Conservation (phyloP, 2,888 invertebrate genomes). For the Harpalus rubripes region DNA sequence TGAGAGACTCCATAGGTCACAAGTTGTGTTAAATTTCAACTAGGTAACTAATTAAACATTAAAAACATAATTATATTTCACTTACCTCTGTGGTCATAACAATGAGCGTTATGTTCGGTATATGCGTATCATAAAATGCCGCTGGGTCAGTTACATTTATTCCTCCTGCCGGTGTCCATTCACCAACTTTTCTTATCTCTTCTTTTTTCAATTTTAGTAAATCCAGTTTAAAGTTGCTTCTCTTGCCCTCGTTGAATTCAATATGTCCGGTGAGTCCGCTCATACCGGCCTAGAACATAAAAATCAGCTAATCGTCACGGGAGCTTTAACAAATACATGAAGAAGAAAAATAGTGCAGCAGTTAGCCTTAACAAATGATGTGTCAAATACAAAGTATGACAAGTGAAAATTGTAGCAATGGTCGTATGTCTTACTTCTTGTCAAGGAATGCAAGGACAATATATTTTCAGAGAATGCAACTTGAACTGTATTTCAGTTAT, state of each 20-base stretch:
- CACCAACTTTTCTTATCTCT: slow-evolving; percentile 88
- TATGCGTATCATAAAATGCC: slow-evolving; percentile 90
- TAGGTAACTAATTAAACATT: no score
- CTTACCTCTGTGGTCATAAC: slow-evolving; percentile 94
- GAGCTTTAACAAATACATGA: slow-evolving; percentile 10
- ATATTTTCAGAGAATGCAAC: not conserved
- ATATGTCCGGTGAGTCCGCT: slow-evolving; percentile 93
- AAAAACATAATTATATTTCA: slow-evolving; percentile 24
- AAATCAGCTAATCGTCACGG: slow-evolving; percentile 25
- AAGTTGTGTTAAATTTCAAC: no score
- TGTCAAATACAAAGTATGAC: slow-evolving; percentile 56
- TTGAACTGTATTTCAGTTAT: not conserved
- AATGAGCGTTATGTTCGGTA: slow-evolving; percentile 91
- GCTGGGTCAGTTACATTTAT: slow-evolving; percentile 91
- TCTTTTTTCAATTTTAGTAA: slow-evolving; percentile 89
- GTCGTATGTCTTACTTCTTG: slow-evolving; percentile 43
- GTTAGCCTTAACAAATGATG: slow-evolving; percentile 52
- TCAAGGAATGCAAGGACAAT: slow-evolving; percentile 4
- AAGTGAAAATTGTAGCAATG: slow-evolving; percentile 37
- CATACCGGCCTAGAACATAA: slow-evolving; percentile 83
- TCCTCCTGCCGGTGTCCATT: slow-evolving; percentile 87
- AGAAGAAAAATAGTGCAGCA: slow-evolving; percentile 49
- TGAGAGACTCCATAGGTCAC: no score
- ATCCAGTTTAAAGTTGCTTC: slow-evolving; percentile 92
- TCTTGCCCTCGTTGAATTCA: slow-evolving; percentile 90